Percentiles rank a stretch among this genome's conserved stretches.
Evolutionary conservation across 2,888 invertebrate genomes (phyloP).

Genomic region (Papilio demoleus): DNA sequence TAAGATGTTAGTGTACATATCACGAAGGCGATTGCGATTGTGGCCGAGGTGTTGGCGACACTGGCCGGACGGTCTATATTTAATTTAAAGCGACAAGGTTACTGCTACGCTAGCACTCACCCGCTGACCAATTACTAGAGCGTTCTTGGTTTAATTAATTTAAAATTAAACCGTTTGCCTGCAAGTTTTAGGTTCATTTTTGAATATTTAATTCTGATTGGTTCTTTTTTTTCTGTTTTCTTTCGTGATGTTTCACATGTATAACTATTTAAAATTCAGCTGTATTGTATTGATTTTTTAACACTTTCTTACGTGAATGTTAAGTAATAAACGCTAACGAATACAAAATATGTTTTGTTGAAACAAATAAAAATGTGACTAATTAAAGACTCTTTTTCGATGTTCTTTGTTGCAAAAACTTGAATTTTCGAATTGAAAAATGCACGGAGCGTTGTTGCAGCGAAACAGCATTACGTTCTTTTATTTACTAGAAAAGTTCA

Average conservation of each 20-base stretch:
- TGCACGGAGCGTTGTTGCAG: too few species aligned
- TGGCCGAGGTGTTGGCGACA: slow-evolving; percentile 69
- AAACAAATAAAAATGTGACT: not conserved
- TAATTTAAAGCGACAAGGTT: slow-evolving; percentile 77
- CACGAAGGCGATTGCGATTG: slow-evolving; percentile 52
- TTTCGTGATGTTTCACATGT: slow-evolving; percentile 28
- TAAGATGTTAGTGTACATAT: slow-evolving; percentile 65
- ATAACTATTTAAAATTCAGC: slow-evolving; percentile 3
- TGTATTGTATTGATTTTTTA: slow-evolving; percentile 7
- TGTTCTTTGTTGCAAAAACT: too few species aligned
- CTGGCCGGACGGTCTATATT: slow-evolving; percentile 66
- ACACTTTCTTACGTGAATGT: not conserved
- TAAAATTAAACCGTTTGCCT: slow-evolving; percentile 25
- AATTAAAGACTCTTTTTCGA: too few species aligned
- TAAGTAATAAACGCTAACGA: not conserved
- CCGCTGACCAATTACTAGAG: slow-evolving; percentile 58
- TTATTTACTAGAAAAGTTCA: too few species aligned
- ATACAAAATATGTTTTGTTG: not conserved
- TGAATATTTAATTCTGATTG: not conserved
- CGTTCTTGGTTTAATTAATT: slow-evolving; percentile 49
- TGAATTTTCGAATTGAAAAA: too few species aligned
- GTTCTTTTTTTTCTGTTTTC: slow-evolving; percentile 4
- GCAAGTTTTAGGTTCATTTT: slow-evolving; percentile 31
- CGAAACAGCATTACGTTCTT: too few species aligned
- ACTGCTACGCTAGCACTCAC: slow-evolving; percentile 53